Percentiles rank a stretch among this genome's conserved stretches.
Conservation (phyloP, 2,113 vertebrate species). For the Chaetops frenatus region DNA sequence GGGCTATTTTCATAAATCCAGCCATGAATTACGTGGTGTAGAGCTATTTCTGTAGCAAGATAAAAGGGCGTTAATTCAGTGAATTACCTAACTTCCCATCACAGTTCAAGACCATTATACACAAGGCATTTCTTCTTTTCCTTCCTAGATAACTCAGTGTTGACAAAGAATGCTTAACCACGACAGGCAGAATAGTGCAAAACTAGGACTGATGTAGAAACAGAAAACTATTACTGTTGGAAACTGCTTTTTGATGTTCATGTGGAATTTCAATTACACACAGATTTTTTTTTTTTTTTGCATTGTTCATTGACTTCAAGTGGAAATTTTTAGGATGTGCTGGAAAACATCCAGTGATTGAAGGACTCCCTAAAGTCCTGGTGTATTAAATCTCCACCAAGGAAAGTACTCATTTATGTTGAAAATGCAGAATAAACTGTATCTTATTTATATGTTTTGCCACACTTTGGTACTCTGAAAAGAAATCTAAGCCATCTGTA, state of each 20-base stretch:
- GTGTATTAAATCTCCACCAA: neutral
- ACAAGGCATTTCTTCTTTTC: neutral
- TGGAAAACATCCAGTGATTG: neutral
- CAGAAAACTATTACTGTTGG: neutral
- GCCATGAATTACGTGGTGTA: accelerated
- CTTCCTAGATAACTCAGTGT: neutral
- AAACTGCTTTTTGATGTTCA: neutral
- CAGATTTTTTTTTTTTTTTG: neutral
- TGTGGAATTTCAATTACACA: neutral
- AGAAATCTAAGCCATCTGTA: neutral
- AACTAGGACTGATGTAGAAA: neutral
- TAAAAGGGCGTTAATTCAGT: neutral
- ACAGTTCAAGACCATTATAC: neutral
- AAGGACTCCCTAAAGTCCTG: neutral
- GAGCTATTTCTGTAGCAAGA: neutral
- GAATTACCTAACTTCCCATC: neutral
- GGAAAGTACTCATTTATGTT: neutral
- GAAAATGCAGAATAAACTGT: neutral
- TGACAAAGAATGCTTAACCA: neutral
- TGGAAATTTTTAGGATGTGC: neutral
- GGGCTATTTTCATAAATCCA: neutral
- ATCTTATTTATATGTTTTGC: neutral
- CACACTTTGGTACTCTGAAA: neutral
- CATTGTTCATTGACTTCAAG: neutral
- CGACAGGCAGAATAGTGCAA: neutral